A percentile compares a stretch with the other conserved stretches of the same genome.
These are phyloP conservation scores for Plectropomus leopardus DNA, from an alignment of 2,113 vertebrate genomes.

Conservation along the genomic window DNA sequence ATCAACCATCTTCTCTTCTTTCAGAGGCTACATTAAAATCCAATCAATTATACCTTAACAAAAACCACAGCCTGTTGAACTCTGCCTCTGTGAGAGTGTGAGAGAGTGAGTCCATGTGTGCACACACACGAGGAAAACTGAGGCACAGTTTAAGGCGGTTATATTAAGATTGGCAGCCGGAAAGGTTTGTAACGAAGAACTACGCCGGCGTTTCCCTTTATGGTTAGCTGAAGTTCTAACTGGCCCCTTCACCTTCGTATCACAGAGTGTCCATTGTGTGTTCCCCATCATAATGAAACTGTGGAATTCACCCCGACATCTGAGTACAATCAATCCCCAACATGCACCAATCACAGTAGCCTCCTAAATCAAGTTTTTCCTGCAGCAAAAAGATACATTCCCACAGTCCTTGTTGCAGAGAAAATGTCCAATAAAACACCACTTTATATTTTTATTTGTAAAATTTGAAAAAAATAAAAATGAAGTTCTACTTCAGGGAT, in stretches of 20 bases:
- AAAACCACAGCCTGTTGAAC: slow-evolving; percentile 35
- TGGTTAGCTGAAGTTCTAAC: slow-evolving; percentile 37
- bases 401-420: slow-evolving; percentile 3
- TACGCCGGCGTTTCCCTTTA: slow-evolving; percentile 49
- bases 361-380: slow-evolving; percentile 48
- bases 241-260: slow-evolving; percentile 47
- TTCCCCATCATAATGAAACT: slow-evolving; percentile 48
- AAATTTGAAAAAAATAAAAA: too few relatives aligned
- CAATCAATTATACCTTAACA: slow-evolving; percentile 53
- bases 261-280: slow-evolving; percentile 76
- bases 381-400: not conserved
- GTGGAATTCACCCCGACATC: slow-evolving; percentile 74
- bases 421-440: slow-evolving; percentile 19
- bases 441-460: not conserved
- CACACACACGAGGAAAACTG: not conserved
- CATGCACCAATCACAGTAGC: slow-evolving; percentile 31
- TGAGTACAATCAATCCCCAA: slow-evolving; percentile 54
- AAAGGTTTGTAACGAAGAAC: slow-evolving; percentile 71
- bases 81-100: slow-evolving; percentile 10
- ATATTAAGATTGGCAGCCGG: slow-evolving; percentile 76
- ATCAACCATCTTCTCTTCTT: slow-evolving; percentile 61
- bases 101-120: slow-evolving; percentile 48
- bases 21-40: slow-evolving; percentile 67
- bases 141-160: slow-evolving; percentile 28
- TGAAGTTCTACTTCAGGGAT: slow-evolving; percentile 3